A percentile compares a stretch with the other conserved stretches of the same genome.
phyloP scores from a whole-genome alignment of 2,888 invertebrate genomes.

The Platycheirus rosarum region DNA sequence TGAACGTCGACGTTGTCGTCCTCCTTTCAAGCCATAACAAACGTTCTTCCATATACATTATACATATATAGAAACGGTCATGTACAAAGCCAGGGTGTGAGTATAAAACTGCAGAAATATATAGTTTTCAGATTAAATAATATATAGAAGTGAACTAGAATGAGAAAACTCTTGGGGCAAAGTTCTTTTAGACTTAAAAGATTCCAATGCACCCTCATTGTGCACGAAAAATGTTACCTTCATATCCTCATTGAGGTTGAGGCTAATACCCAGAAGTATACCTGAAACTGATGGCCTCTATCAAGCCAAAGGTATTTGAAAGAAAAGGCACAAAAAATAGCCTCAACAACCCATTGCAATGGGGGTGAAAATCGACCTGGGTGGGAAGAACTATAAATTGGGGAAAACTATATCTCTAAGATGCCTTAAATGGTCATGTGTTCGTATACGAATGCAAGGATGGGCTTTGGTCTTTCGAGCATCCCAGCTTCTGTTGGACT shows the following conservation, averaged over 20 bases:
- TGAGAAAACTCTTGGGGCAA: conserved; percentile 65
- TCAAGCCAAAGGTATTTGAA: conserved; percentile 63
- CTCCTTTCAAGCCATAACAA: conserved; percentile 28
- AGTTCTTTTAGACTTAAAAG: conserved; percentile 71
- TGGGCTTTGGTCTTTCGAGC: conserved; percentile 17
- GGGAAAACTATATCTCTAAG: conserved; percentile 61
- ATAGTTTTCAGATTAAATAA: conserved; percentile 61
- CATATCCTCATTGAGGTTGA: conserved; percentile 70
- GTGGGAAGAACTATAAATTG: conserved; percentile 54
- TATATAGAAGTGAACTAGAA: conserved; percentile 16
- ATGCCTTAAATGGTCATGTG: conserved; percentile 41
- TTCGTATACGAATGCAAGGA: background rate
- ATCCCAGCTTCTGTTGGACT: conserved; percentile 33
- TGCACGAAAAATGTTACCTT: conserved; percentile 67
- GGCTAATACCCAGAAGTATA: conserved; percentile 62
- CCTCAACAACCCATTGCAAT: conserved; percentile 10
- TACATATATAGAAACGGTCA: background rate
- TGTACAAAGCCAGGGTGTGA: conserved; percentile 21
- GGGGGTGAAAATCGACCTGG: conserved; percentile 21
- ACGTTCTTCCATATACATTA: conserved; percentile 24
- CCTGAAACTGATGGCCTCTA: conserved; percentile 69
- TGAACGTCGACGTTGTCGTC: conserved; percentile 18
- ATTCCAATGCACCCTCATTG: conserved; percentile 74
- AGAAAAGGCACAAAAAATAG: conserved; percentile 30
- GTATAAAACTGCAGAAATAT: conserved; percentile 19